phyloP scores from a whole-genome alignment of 2,113 vertebrate species.

The Peromyscus californicus region DNA sequence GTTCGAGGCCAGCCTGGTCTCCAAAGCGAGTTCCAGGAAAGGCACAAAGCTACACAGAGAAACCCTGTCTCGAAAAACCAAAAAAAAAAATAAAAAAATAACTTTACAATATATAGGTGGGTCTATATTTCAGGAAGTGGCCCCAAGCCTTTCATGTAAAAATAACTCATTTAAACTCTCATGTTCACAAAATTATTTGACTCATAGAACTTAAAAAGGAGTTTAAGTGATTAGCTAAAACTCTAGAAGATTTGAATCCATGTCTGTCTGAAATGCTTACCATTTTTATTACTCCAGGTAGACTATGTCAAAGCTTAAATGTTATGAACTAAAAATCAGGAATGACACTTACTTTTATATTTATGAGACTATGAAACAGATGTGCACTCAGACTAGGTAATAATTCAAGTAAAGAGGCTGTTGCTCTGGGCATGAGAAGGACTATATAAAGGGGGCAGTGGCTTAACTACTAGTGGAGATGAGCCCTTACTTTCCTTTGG shows the following conservation, averaged over 20 bases:
- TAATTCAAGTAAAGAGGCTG: not conserved
- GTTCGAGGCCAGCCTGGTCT: too few species aligned
- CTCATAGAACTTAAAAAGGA: not conserved
- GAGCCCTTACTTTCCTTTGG: not conserved
- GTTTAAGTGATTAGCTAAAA: not conserved
- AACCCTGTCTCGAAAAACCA: too few species aligned
- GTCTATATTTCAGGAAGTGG: not conserved
- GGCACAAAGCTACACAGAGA: too few species aligned
- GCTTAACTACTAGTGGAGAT: not conserved
- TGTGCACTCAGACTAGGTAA: not conserved
- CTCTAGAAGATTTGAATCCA: not conserved
- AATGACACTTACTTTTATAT: not conserved
- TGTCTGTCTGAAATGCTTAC: not conserved
- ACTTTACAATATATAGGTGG: not conserved
- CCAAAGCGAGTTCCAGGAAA: too few species aligned
- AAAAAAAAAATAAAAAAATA: not conserved
- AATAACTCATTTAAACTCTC: slow-evolving; percentile 22
- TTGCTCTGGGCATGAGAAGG: not conserved
- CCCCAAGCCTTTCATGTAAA: not conserved
- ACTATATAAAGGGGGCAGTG: not conserved
- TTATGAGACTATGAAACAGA: not conserved
- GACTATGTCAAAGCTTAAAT: not conserved
- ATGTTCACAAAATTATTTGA: not conserved
- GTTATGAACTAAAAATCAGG: not conserved
- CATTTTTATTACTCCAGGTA: not conserved